These are phyloP conservation scores for Ptilodon capucinus DNA, from an alignment of 2,888 invertebrate species.

Conservation along the genomic window DNA sequence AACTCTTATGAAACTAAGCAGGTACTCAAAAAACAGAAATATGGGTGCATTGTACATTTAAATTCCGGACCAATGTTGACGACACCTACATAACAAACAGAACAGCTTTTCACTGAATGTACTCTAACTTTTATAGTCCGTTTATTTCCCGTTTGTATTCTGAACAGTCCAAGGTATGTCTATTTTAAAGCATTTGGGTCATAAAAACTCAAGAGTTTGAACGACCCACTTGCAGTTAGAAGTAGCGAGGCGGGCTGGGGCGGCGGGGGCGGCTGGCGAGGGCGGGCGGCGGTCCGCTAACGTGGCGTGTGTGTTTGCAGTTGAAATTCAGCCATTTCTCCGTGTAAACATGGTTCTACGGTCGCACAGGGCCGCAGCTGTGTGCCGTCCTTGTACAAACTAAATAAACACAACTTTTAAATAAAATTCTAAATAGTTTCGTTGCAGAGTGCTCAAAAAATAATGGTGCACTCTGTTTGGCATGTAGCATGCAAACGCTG, in stretches of 20 bases:
- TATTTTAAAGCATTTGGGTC: constrained; percentile 33
- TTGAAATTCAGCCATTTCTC: constrained; percentile 45
- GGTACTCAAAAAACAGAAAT: background rate
- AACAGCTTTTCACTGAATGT: constrained; percentile 16
- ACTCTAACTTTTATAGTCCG: constrained; percentile 21
- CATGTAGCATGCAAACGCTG: background rate
- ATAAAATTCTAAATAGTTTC: constrained; percentile 6
- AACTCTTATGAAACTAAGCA: too few species aligned
- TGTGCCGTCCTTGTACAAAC: constrained; percentile 20
- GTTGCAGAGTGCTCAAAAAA: background rate
- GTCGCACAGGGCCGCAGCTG: constrained; percentile 20
- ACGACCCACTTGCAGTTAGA: constrained; percentile 25
- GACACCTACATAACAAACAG: constrained; percentile 1
- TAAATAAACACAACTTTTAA: constrained; percentile 21
- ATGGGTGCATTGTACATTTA: too few species aligned
- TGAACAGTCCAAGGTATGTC: constrained; percentile 25
- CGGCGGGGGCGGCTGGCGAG: background rate
- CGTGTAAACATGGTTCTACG: constrained; percentile 35
- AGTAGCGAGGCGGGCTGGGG: background rate
- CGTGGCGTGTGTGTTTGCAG: constrained; percentile 33
- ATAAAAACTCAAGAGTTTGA: constrained; percentile 34
- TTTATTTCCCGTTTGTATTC: constrained; percentile 30
- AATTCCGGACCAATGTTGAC: background rate
- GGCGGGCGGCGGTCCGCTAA: background rate
- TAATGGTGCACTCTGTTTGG: background rate